Base-by-base conservation (phyloP, 2,113 vertebrate species). In the Strix aluco region DNA sequence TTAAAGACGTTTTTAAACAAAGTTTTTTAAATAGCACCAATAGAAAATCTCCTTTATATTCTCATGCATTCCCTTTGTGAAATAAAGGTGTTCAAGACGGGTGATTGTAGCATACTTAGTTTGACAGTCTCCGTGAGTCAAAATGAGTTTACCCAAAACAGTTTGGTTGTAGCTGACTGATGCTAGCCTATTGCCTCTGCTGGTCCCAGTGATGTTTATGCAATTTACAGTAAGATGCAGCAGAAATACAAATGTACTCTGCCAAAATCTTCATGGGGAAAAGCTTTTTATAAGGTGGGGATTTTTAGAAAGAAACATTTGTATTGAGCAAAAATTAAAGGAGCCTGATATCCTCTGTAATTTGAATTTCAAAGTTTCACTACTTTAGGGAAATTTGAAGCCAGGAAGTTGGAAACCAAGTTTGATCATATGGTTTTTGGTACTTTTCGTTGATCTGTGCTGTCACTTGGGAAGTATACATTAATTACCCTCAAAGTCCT, bases 21-120 rank as follows among this genome's bases (percentile, higher is more conserved):
- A 47, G 6, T 8, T 47, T 15, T 52, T 70, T 58, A 42, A 62
- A 93, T 13, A 1, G 0, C 42, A 81, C 26, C 1, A 0, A 29
- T 25, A 30, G 38, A 86, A 74, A 87, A 21, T 32, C 47, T 75
- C 9, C n/a, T 22, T 90, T 25, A 12, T 47, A 18, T 34, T 62
- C 46, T 77, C 23, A 67, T 17, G 4, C 6, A 29, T 81, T 72
- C 26, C 8, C 13, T 72, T 61, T 54, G 34, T 80, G 54, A 15
- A 77, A 54, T 1, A 4, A 65, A 36, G 2, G 1, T 44, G 16
- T 13, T 47, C 11, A 52, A 62, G 30, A 71, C 15, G 54, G 21
- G 12, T 2, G 0, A 58, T 58, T 54, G 57, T 11, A 69, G 18
- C 8, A 15, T 29, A 29, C 7, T 54, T 34, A 29, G 57, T 51